Evolutionary conservation across 2,113 vertebrate genomes (phyloP).

Genomic region (Ancistrus triradiatus): DNA sequence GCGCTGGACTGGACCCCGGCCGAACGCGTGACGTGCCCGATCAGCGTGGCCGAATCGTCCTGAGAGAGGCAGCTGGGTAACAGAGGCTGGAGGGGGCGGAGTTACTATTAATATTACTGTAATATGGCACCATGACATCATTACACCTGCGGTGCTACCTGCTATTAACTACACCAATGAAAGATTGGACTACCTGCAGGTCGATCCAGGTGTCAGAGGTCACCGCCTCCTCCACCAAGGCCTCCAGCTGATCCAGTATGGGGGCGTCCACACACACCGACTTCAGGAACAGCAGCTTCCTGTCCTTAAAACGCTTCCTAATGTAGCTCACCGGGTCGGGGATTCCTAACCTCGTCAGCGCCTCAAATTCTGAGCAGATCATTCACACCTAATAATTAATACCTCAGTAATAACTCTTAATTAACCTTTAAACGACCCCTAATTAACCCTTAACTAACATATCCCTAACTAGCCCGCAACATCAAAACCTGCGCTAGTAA

Average conservation of each 20-base stretch:
- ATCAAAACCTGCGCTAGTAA: no score
- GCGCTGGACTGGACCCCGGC: constrained; percentile 73
- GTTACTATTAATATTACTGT: not conserved
- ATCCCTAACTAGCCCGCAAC: no score
- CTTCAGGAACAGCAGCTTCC: constrained; percentile 79
- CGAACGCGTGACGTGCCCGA: constrained; percentile 84
- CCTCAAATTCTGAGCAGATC: constrained; percentile 83
- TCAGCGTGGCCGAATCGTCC: constrained; percentile 82
- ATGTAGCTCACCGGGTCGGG: constrained; percentile 85
- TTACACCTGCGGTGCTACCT: no score
- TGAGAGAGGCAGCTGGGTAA: constrained; percentile 85
- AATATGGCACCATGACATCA: no score
- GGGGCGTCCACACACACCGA: constrained; percentile 81
- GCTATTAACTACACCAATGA: not conserved
- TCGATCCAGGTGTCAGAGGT: constrained; percentile 86
- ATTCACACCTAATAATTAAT: no score
- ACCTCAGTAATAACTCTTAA: no score
- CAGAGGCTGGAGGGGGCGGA: constrained; percentile 69
- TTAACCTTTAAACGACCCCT: no score
- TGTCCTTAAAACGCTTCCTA: constrained; percentile 85
- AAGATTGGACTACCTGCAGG: constrained; percentile 68
- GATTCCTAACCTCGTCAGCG: constrained; percentile 85
- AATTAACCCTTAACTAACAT: no score
- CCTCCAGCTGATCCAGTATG: constrained; percentile 92
- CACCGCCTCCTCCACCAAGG: constrained; percentile 90